Conservation (phyloP, 2,797 vertebrate species). For the Pseudocheirus occidentalis region DNA sequence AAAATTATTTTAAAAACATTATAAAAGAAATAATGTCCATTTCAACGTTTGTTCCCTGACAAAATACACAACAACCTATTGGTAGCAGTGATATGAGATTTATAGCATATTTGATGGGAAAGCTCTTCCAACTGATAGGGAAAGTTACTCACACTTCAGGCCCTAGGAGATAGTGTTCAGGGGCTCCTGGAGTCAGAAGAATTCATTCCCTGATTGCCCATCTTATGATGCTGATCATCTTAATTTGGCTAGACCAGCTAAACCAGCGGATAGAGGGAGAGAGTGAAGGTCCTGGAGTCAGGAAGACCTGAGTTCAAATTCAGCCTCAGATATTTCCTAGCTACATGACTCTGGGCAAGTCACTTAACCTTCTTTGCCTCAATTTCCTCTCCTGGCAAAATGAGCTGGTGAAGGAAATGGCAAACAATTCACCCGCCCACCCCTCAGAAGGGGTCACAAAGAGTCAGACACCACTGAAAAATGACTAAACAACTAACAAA, state of each 20-base stretch:
- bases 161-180: not conserved
- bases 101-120: not conserved
- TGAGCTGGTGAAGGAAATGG: not conserved
- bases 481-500: not conserved
- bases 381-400: not conserved
- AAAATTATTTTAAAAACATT: not conserved
- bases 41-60: not conserved
- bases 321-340: not conserved
- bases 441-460: not conserved
- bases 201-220: not conserved
- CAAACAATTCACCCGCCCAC: no score
- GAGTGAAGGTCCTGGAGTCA: not conserved
- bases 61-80: not conserved
- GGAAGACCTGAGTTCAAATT: not conserved
- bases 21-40: not conserved
- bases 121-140: not conserved
- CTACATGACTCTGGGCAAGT: not conserved
- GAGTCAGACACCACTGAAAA: not conserved
- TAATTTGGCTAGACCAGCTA: not conserved
- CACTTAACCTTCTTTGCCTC: not conserved
- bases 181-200: not conserved
- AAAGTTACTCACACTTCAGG: not conserved
- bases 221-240: not conserved
- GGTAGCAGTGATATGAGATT: not conserved
- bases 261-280: not conserved